These are phyloP conservation scores for Villa cingulata DNA, from an alignment of 2,888 invertebrate species.

Conservation along the genomic window DNA sequence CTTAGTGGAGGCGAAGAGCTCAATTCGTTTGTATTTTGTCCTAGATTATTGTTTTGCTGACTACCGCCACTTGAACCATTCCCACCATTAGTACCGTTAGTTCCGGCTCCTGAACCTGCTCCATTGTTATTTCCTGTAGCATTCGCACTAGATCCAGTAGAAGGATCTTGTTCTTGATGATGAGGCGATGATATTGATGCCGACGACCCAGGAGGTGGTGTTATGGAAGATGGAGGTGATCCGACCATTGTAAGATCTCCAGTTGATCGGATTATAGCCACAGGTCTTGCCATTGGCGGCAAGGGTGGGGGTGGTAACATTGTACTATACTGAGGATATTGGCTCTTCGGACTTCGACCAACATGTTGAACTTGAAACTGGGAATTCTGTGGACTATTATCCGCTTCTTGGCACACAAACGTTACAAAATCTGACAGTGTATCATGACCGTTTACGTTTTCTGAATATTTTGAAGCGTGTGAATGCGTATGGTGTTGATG, in stretches of 20 bases:
- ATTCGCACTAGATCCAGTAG: conserved; percentile 2
- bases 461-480: conserved; percentile 50
- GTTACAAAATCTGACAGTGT: conserved; percentile 92
- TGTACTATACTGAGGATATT: conserved; percentile 73
- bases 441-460: conserved; percentile 62
- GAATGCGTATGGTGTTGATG: conserved; percentile 14
- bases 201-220: conserved; percentile 38
- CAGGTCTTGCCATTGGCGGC: conserved; percentile 91
- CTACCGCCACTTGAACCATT: conserved; percentile 12
- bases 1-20: conserved; percentile 23
- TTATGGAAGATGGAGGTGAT: conserved; percentile 49
- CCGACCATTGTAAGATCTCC: conserved; percentile 48
- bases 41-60: conserved; percentile 2
- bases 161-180: conserved; percentile 31
- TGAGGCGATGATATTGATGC: conserved; percentile 27
- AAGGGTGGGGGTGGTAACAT: conserved; percentile 92
- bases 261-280: conserved; percentile 88
- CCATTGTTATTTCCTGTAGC: conserved; percentile 4
- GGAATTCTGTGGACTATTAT: conserved; percentile 58
- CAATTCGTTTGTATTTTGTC: conserved; percentile 11
- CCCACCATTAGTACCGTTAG: conserved; percentile 21
- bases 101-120: conserved; percentile 30
- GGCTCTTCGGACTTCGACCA: conserved; percentile 50
- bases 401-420: conserved; percentile 89
- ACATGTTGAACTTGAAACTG: conserved; percentile 23